phyloP scores from a whole-genome alignment of 2,888 invertebrate species.

The Omphaloscelis lunosa region DNA sequence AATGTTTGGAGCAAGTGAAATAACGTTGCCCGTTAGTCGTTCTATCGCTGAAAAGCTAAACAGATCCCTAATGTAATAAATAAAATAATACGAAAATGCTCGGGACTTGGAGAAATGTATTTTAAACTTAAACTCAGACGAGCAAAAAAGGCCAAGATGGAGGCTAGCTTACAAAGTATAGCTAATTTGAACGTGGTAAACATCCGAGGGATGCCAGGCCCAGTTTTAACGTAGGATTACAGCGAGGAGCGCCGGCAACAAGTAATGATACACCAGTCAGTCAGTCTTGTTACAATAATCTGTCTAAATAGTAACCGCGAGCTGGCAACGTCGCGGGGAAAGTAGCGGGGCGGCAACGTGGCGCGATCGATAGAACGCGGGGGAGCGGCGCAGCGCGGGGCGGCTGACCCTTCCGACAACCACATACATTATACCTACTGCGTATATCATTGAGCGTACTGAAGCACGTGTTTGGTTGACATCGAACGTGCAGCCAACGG shows the following conservation, averaged over 20 bases:
- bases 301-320: constrained; percentile 78
- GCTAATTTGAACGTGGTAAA: constrained; percentile 34
- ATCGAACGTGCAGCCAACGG: constrained; percentile 61
- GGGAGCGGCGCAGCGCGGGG: constrained; percentile 64
- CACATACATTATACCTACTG: constrained; percentile 61
- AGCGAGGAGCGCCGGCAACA: constrained; percentile 68
- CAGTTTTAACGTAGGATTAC: constrained; percentile 38
- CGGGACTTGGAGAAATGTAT: constrained; percentile 19
- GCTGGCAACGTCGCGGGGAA: constrained; percentile 85
- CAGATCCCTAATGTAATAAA: constrained; percentile 20
- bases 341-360: constrained; percentile 82
- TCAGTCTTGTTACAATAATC: constrained; percentile 71
- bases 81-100: constrained; percentile 21
- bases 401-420: constrained; percentile 78
- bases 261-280: constrained; percentile 77
- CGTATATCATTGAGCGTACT: constrained; percentile 59
- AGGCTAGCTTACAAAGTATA: constrained; percentile 32
- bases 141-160: constrained; percentile 31
- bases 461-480: constrained; percentile 67
- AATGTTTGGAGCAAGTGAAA: constrained; percentile 59
- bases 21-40: constrained; percentile 31
- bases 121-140: constrained; percentile 16
- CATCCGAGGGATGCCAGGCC: constrained; percentile 34
- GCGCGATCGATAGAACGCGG: constrained; percentile 77
- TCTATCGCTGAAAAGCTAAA: constrained; percentile 37